Evolutionary conservation across 2,797 vertebrate genomes (phyloP).

Genomic region (Trematomus bernacchii): DNA sequence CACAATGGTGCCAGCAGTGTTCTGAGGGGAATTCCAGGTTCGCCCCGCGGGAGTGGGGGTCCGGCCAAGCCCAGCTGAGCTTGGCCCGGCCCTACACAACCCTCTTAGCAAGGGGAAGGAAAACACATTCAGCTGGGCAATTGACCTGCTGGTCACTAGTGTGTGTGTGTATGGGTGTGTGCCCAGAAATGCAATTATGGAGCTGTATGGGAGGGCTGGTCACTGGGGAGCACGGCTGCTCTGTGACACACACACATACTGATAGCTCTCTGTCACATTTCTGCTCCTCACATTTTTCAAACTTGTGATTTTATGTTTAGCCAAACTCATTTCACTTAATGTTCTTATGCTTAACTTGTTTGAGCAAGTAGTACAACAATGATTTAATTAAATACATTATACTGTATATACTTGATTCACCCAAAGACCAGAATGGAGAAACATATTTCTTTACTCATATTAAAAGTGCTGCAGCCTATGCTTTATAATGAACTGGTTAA

Average conservation of each 20-base stretch:
- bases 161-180: constrained; percentile 47
- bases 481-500: no score
- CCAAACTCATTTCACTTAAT: no score
- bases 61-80: constrained; percentile 55
- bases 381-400: no score
- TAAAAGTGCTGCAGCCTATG: no score
- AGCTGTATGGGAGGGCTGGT: constrained; percentile 86
- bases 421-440: no score
- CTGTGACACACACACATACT: constrained; percentile 57
- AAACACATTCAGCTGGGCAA: constrained; percentile 85
- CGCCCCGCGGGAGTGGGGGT: constrained; percentile 48
- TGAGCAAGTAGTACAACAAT: no score
- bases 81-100: constrained; percentile 35
- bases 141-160: constrained; percentile 80
- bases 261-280: constrained; percentile 26
- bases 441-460: no score
- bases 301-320: neutral
- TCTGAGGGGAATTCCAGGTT: constrained; percentile 24
- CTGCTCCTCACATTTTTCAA: constrained; percentile 2
- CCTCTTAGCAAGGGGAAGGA: constrained; percentile 74
- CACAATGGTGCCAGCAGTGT: constrained; percentile 31
- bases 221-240: constrained; percentile 79
- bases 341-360: no score
- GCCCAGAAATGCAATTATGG: constrained; percentile 93
- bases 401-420: no score